Evolutionary conservation across 2,113 vertebrate genomes (phyloP).

Genomic region (Mugil cephalus): DNA sequence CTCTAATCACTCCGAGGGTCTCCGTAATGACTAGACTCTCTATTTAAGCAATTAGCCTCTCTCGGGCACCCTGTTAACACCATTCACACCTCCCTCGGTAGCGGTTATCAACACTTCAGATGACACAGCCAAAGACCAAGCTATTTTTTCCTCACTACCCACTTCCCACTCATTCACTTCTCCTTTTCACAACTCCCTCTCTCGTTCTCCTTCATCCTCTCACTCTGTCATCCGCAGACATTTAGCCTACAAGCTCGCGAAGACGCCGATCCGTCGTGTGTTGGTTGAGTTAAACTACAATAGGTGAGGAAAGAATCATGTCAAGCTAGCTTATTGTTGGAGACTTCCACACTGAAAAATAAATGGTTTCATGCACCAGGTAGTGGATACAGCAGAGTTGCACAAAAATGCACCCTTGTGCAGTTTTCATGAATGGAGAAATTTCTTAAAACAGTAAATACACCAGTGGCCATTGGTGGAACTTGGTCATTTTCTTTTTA

Average conservation of each 20-base stretch:
- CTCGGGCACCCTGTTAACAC: conserved; percentile 59
- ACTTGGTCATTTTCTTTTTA: too few species aligned
- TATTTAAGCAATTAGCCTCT: conserved; percentile 69
- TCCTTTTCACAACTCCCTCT: conserved; percentile 44
- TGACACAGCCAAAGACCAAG: conserved; percentile 54
- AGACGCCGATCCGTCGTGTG: too few species aligned
- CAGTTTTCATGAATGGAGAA: too few species aligned
- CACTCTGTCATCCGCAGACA: conserved; percentile 30
- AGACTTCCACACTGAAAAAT: too few species aligned
- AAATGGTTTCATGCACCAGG: too few species aligned
- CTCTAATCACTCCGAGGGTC: conserved; percentile 62
- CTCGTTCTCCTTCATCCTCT: conserved; percentile 41
- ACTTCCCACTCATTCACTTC: conserved; percentile 60
- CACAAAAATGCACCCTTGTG: too few species aligned
- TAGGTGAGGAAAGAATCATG: background rate
- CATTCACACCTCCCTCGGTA: conserved; percentile 60
- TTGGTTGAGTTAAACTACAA: background rate
- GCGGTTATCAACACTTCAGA: conserved; percentile 64
- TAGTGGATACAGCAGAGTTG: too few species aligned
- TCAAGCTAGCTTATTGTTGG: too few species aligned
- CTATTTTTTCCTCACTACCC: conserved; percentile 54
- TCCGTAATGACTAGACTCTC: conserved; percentile 57
- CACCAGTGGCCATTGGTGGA: too few species aligned
- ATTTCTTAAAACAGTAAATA: too few species aligned
- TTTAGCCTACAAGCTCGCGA: conserved; percentile 10